These are phyloP conservation scores for Genyomyrus donnyi DNA, from an alignment of 2,113 vertebrate genomes.

Conservation along the genomic window DNA sequence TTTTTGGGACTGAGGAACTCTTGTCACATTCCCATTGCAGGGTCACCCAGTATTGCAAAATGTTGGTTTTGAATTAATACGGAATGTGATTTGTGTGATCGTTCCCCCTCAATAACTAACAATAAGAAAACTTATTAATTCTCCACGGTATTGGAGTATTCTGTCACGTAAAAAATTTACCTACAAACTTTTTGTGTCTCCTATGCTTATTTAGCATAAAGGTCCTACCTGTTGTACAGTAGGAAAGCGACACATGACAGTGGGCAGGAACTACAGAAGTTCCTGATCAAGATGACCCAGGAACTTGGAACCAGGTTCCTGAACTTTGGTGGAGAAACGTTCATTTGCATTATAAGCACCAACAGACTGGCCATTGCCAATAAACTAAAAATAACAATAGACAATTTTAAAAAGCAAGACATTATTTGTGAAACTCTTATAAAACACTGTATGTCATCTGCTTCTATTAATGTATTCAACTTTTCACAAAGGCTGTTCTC, in stretches of 20 bases:
- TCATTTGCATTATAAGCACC: neutral
- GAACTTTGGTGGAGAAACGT: neutral
- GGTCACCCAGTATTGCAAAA: neutral
- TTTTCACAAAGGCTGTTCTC: neutral
- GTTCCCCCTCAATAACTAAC: neutral
- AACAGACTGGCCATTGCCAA: neutral
- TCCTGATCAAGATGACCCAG: neutral
- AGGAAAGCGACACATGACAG: neutral
- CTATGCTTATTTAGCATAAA: neutral
- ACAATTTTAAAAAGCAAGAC: neutral
- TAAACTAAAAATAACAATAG: neutral
- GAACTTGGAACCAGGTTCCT: neutral
- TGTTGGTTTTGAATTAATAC: neutral
- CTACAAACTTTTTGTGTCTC: neutral
- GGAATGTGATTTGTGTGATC: neutral
- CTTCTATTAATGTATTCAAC: neutral
- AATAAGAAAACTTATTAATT: neutral
- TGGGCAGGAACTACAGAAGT: neutral
- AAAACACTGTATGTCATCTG: neutral
- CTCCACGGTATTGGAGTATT: neutral
- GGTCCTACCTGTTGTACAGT: neutral
- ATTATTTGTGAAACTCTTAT: neutral
- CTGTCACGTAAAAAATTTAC: neutral
- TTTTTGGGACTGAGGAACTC: neutral
- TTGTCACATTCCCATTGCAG: neutral